phyloP scores from a whole-genome alignment of 2,113 vertebrate species.

The Galeopterus variegatus region DNA sequence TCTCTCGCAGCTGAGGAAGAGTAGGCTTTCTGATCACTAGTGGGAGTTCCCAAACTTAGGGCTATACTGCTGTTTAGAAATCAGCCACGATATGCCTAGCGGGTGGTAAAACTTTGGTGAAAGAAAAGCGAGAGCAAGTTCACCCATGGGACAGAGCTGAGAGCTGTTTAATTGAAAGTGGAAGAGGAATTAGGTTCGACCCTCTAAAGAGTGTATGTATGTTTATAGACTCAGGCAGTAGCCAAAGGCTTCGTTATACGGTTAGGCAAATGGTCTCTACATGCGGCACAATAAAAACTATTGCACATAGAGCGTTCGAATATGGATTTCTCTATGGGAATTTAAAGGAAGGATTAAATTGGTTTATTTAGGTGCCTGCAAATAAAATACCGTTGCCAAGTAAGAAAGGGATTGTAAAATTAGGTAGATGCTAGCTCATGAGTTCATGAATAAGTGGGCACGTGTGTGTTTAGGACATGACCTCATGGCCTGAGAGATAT shows the following conservation, averaged over 20 bases:
- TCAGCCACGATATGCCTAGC: background rate
- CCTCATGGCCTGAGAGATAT: background rate
- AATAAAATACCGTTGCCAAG: background rate
- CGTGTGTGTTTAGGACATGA: background rate
- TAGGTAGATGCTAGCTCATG: background rate
- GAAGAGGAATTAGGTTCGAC: background rate
- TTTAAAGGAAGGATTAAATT: background rate
- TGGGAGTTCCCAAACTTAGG: background rate
- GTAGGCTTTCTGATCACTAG: background rate
- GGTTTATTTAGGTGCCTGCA: background rate
- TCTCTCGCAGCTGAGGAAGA: background rate
- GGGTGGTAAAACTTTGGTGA: background rate
- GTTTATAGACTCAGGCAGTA: background rate
- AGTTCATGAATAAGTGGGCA: background rate
- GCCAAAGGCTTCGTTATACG: background rate
- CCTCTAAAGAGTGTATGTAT: background rate
- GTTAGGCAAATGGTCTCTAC: background rate
- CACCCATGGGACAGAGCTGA: background rate
- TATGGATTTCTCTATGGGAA: background rate
- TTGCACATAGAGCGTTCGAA: background rate
- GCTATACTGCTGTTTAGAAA: background rate
- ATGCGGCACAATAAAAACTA: background rate
- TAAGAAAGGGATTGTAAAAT: background rate
- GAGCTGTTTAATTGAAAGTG: conserved; percentile 18
- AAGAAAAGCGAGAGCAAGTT: background rate